Conservation (phyloP, 2,797 vertebrate genomes). For the Atherinosoma microstoma region DNA sequence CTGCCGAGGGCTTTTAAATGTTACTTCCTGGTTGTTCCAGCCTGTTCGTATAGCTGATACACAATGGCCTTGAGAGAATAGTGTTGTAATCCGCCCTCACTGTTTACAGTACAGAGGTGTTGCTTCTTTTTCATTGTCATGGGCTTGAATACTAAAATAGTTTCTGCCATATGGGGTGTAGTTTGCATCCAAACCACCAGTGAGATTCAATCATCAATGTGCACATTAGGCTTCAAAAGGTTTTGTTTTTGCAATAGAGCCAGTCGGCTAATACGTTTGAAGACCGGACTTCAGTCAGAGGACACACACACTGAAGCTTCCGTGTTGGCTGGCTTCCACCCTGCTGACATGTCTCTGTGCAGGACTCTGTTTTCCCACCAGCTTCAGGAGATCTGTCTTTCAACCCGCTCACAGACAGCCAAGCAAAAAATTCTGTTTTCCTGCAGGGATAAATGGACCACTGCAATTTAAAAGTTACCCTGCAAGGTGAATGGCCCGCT, state of each 20-base stretch:
- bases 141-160: slow-evolving; percentile 44
- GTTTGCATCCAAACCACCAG: slow-evolving; percentile 37
- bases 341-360: slow-evolving; percentile 39
- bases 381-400: slow-evolving; percentile 38
- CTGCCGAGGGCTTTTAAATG: slow-evolving; percentile 5
- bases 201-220: slow-evolving; percentile 33
- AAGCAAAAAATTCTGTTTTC: slow-evolving; percentile 25
- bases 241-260: slow-evolving; percentile 19
- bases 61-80: slow-evolving; percentile 10
- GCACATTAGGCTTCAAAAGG: slow-evolving; percentile 32
- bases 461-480: slow-evolving; percentile 20
- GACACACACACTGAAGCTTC: slow-evolving; percentile 28
- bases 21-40: not conserved
- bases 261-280: slow-evolving; percentile 11
- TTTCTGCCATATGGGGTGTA: slow-evolving; percentile 34
- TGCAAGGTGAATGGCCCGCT: slow-evolving; percentile 41
- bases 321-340: slow-evolving; percentile 14
- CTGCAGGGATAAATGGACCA: slow-evolving; percentile 21
- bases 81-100: not conserved
- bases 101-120: not conserved
- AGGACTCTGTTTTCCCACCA: slow-evolving; percentile 26
- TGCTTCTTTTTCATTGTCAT: slow-evolving; percentile 6
- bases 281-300: slow-evolving; percentile 48
- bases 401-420: slow-evolving; percentile 20
- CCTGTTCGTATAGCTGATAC: not conserved